These are phyloP conservation scores for Intellagama lesueurii DNA, from an alignment of 2,797 vertebrate species.

Conservation along the genomic window DNA sequence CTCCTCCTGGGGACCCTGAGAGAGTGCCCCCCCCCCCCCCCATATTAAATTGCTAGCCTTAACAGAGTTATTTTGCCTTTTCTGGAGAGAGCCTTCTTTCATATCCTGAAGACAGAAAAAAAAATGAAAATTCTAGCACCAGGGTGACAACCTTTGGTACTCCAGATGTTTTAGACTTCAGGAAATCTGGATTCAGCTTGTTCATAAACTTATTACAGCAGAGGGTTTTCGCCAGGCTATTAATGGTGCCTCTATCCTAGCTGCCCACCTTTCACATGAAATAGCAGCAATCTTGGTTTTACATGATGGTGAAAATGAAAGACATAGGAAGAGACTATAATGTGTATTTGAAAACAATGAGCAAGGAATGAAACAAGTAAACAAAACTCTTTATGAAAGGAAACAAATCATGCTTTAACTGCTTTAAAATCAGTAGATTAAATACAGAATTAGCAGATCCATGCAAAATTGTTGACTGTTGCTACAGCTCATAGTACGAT, in stretches of 20 bases:
- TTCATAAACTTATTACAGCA: neutral
- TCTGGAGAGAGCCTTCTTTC: neutral
- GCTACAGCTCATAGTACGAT: constrained; percentile 46
- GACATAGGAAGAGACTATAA: neutral
- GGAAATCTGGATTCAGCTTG: neutral
- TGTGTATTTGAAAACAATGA: constrained; percentile 1
- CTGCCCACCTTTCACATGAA: neutral
- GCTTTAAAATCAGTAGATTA: constrained; percentile 1
- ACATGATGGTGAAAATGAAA: neutral
- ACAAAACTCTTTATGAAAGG: neutral
- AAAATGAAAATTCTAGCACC: neutral
- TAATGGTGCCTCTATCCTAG: neutral
- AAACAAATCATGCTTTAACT: constrained; percentile 5
- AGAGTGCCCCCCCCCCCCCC: neutral
- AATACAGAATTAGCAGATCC: constrained; percentile 32
- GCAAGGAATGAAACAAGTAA: constrained; percentile 8
- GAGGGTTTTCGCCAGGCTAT: neutral
- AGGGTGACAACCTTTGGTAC: too few species aligned
- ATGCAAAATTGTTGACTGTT: constrained; percentile 44
- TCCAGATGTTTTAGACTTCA: neutral
- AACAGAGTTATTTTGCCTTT: neutral
- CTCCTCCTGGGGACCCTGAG: neutral
- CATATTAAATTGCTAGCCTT: neutral
- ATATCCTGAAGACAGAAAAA: neutral
- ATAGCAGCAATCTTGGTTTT: neutral